phyloP scores from a whole-genome alignment of 2,113 vertebrate genomes.

The Tricholaema leucomelas region DNA sequence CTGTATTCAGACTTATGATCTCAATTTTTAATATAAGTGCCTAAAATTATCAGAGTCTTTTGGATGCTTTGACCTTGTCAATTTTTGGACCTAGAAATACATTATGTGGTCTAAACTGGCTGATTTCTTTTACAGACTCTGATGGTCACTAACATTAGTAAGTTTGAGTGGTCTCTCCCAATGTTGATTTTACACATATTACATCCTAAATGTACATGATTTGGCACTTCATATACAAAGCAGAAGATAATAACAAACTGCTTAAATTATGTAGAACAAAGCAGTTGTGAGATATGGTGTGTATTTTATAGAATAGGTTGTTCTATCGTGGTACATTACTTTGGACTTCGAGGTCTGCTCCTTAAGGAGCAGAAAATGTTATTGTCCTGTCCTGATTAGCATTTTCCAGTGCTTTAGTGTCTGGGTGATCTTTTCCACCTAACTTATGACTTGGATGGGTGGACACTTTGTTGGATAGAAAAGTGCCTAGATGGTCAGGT shows the following conservation, averaged over 20 bases:
- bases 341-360: neutral
- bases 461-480: no score
- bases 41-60: neutral
- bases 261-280: neutral
- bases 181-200: neutral
- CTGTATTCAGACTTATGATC: neutral
- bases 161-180: neutral
- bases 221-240: neutral
- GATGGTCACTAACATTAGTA: rapidly evolving
- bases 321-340: neutral
- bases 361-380: neutral
- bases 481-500: no score
- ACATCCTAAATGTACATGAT: neutral
- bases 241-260: neutral
- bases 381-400: neutral
- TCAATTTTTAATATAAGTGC: neutral
- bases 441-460: neutral
- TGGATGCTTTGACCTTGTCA: neutral
- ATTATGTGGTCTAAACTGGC: neutral
- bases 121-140: neutral
- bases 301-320: neutral
- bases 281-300: neutral
- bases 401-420: neutral
- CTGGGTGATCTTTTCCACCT: neutral
- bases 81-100: neutral